phyloP scores from a whole-genome alignment of 2,113 vertebrate species.

The Noctilio leporinus region DNA sequence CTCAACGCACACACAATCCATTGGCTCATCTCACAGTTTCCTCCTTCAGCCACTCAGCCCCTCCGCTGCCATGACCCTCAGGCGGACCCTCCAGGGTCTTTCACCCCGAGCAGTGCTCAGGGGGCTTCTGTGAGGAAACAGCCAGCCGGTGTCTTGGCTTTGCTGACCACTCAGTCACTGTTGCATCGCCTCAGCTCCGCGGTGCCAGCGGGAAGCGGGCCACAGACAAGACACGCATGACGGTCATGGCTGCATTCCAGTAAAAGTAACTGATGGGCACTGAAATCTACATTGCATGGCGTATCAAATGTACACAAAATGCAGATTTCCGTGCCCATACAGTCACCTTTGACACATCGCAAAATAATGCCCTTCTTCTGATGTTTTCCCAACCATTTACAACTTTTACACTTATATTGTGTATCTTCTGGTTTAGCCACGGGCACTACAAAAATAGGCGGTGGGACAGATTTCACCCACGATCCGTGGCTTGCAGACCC shows the following conservation, averaged over 20 bases:
- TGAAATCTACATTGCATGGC: background rate
- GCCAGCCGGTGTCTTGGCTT: background rate
- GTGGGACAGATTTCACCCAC: background rate
- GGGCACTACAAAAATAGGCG: background rate
- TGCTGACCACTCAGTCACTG: background rate
- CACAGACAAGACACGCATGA: rapidly evolving
- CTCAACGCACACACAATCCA: too few relatives aligned
- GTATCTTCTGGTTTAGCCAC: background rate
- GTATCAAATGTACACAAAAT: too few relatives aligned
- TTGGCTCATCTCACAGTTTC: rapidly evolving
- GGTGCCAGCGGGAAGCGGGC: too few relatives aligned
- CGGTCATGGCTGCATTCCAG: rapidly evolving
- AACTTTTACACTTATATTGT: background rate
- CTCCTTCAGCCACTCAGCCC: background rate
- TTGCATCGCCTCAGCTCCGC: rapidly evolving
- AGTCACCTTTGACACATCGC: too few relatives aligned
- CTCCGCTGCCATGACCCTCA: background rate
- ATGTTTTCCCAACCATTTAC: background rate
- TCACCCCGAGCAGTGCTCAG: background rate
- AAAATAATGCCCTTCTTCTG: background rate
- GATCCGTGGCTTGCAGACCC: rapidly evolving
- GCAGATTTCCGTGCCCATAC: too few relatives aligned
- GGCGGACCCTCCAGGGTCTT: rapidly evolving
- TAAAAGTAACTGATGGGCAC: rapidly evolving
- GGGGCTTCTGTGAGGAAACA: too few relatives aligned